Evolutionary conservation across 2,113 vertebrate genomes (phyloP), one percentile per base, ranked within the genome.

Genomic region (Rhabdornis inornatus): DNA sequence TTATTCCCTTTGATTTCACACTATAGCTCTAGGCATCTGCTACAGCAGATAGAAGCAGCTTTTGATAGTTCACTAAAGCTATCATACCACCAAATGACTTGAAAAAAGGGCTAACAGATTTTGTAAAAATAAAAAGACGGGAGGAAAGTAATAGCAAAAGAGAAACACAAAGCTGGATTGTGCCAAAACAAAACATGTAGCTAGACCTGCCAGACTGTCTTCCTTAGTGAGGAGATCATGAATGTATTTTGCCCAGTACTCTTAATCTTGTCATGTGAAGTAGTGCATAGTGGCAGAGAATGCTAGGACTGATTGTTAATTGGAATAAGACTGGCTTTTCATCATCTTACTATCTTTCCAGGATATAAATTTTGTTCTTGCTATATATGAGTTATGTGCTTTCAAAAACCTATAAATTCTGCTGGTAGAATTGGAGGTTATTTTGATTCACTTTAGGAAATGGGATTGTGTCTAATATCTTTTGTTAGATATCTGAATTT

Each of bases 1-100:
- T 95, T 91, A 85, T 91, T 94, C 95, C 61, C 87, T 96, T 95
- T 95, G 78, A 94, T 95, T 96, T 95, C 79, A 83, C 11, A 35
- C 53, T 80, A 50, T 30, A 70, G 66, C 85, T 97, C 63, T 72
- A 92, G 90, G 82, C 95, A 90, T 83, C 75, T 90, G 45, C 59
- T 90, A 13, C 28, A 77, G 31, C 66, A 90, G 63, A 77, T 44
- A 95, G 81, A 74, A 91, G 75, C 56, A 80, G 78, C 39, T 94
- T 96, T 92, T 93, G 91, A 88, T 91, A 94, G 50, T 63, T 91
- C 71, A 85, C 82, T 91, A 70, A 91, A 95, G 42, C 6, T 83
- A 74, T 65, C 70, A 74, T 44, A 87, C 47, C 63, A 86, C 50
- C 50, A 76, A 85, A 90, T 37, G 19, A 90, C 59, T 80, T 77